Base-by-base conservation (phyloP, 2,113 vertebrate species). In the Plecturocebus donacophilus region DNA sequence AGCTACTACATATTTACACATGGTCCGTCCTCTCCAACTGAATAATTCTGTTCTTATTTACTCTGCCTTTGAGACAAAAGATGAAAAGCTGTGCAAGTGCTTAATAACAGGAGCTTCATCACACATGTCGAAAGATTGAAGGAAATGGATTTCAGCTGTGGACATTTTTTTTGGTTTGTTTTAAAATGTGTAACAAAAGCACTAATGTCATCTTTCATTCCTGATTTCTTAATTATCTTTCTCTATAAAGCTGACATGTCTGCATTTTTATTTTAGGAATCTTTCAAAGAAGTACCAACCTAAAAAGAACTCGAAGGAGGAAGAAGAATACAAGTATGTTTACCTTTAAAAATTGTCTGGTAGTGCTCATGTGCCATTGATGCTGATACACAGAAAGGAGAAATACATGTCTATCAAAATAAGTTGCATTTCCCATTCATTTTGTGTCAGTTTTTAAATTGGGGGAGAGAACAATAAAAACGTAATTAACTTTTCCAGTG, bases 221-320 rank as follows among this genome's bases (percentile, higher is more conserved):
- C 66, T 91, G 58, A 25, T 49, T 64, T 94, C 52, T 58, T 14
- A 11, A 0, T 58, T 30, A 4, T 30, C 30, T 70, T 64, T n/a
- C 61, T 86, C 5, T 27, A 10, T 79, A 93, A 77, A 90, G 92
- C 71, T 79, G 82, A 77, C 6, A 4, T 10, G 58, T 40, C 38
- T 93, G 21, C 45, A 54, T 98, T 98, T 98, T 98, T 25, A 71
- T 97, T 96, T 32, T 98, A 99, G 99, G 98, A 99, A 99, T 98
- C 99, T 99, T 97, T 99, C 99, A 35, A 99, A 99, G 99, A 99
- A 99, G 98, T 99, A 99, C 98, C 99, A 99, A 96, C 99, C 99
- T 76, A 99, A 99, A 98, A 99, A 99, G 99, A 99, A 99, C 98
- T 99, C 99, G 32, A 99, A 99, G 98, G 99, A 99, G 91, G 99